Evolutionary conservation across 1,140 invertebrate species (phyloP).

Genomic region (Cephus cinctus): DNA sequence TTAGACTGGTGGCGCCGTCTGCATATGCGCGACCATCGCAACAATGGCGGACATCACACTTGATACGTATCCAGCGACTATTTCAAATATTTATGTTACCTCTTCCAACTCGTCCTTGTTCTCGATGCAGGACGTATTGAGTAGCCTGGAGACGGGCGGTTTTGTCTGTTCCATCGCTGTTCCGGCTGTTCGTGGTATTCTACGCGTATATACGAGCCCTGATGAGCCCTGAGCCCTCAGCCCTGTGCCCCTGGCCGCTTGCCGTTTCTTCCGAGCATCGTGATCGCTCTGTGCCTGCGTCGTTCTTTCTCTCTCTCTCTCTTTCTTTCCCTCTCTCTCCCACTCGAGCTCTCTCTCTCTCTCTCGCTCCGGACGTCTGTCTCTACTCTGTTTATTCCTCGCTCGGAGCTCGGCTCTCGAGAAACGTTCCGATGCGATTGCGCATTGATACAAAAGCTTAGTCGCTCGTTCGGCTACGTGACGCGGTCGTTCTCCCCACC

Average conservation of each 20-base stretch:
- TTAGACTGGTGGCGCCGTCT: conserved; percentile 36
- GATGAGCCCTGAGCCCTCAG: conserved; percentile 47
- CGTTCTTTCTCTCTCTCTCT: conserved; percentile 25
- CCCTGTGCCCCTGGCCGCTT: conserved; percentile 49
- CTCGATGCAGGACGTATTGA: conserved; percentile 69
- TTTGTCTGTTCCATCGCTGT: conserved; percentile 39
- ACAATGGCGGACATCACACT: conserved; percentile 50
- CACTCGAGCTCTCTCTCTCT: conserved; percentile 15
- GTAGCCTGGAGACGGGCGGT: conserved; percentile 47
- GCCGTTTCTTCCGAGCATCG: conserved; percentile 52
- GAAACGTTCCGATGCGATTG: conserved; percentile 49
- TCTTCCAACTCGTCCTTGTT: conserved; percentile 82
- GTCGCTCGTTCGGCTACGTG: conserved; percentile 30
- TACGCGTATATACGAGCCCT: conserved; percentile 12
- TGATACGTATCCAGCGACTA: conserved; percentile 48
- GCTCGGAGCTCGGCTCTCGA: conserved; percentile 33
- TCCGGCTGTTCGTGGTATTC: conserved; percentile 11
- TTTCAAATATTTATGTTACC: conserved; percentile 61
- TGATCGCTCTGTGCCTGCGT: conserved; percentile 44
- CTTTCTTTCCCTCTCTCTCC: conserved; percentile 22
- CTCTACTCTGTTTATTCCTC: conserved; percentile 47
- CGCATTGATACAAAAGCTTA: conserved; percentile 50
- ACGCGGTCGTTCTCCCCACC: conserved; percentile 26
- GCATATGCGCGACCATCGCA: conserved; percentile 45
- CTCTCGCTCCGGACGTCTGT: too few species aligned